phyloP scores from a whole-genome alignment of 2,113 vertebrate species.

The Chaetops frenatus region DNA sequence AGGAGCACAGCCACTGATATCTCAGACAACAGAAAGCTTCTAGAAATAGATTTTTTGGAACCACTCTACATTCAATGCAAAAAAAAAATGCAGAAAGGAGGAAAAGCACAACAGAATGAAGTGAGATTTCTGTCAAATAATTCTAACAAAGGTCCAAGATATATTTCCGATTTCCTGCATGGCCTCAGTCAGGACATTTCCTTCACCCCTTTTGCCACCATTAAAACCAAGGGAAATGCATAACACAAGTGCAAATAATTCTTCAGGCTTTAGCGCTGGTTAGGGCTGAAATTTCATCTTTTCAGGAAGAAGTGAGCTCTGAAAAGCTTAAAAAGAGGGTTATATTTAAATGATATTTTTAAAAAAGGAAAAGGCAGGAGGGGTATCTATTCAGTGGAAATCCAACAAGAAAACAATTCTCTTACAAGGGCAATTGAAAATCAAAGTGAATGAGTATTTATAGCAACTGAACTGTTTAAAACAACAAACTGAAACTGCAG shows the following conservation, averaged over 20 bases:
- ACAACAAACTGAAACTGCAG: constrained; percentile 65
- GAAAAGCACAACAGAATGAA: not conserved
- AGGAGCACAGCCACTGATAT: not conserved
- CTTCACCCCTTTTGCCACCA: not conserved
- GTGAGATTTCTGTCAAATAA: not conserved
- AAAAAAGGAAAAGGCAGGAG: not conserved
- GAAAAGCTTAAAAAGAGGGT: not conserved
- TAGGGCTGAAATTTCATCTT: not conserved
- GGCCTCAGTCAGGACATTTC: not conserved
- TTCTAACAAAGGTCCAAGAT: not conserved
- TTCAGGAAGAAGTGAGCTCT: not conserved
- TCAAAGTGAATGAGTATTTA: constrained; percentile 67
- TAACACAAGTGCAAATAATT: not conserved
- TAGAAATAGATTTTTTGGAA: not conserved
- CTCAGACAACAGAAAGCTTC: not conserved
- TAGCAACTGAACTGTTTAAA: constrained; percentile 67
- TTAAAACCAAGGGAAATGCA: not conserved
- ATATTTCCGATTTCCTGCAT: not conserved
- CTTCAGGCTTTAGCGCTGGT: not conserved
- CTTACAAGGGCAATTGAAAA: constrained; percentile 64
- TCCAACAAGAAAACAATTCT: constrained; percentile 57
- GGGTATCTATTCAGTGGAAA: constrained; percentile 33
- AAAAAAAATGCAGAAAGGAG: not conserved
- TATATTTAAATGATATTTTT: not conserved
- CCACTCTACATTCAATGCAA: not conserved